Evolutionary conservation across 2,797 vertebrate species (phyloP), one percentile per base, ranked within the genome.

Genomic region (Sebastes aleutianus): DNA sequence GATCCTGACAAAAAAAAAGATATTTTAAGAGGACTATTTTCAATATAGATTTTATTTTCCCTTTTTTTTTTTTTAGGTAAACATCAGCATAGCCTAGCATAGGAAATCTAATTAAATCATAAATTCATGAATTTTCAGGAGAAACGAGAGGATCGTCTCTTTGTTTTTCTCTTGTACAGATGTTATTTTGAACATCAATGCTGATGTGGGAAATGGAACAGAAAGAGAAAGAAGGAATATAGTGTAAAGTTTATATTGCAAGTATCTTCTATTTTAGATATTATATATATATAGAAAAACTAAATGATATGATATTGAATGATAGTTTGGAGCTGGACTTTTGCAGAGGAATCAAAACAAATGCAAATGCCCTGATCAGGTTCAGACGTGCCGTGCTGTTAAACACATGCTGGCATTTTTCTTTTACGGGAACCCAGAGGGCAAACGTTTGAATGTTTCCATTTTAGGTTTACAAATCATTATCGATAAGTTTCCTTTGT

Each of bases 21-120:
- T 93, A 93, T 94, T 93, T 93, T 91, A 92, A 93, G 89, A 93
- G 76, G 80, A 92, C 89, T 93, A 94, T 94, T 95, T 93, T 93
- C 85, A 93, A 94, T 91, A 93, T 88, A 91, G 76, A 93, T 84
- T 88, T 91, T 91, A 90, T 91, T 94, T 92, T 91, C 61, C 70
- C 75, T 14, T 39, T 43, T 43, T 91, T 90, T 90, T 85, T 87
- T 88, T 85, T 59, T 77, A 89, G 76, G 61, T 86, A 20, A 80
- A 57, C 89, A 76, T 87, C 82, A 74, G 67, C 72, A 62, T 74
- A 86, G 74, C 70, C 78, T 88, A 39, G 78, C 63, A 56, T 82
- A 89, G 70, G 56, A 50, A 36, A 34, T 63, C 65, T 4, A 13
- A 69, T 76, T 74, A 18, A 79, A 80, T 80, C 53, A 54, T 62